A percentile compares a stretch with the other conserved stretches of the same genome.
phyloP scores from a whole-genome alignment of 2,113 vertebrate species.

The Crocuta crocuta region DNA sequence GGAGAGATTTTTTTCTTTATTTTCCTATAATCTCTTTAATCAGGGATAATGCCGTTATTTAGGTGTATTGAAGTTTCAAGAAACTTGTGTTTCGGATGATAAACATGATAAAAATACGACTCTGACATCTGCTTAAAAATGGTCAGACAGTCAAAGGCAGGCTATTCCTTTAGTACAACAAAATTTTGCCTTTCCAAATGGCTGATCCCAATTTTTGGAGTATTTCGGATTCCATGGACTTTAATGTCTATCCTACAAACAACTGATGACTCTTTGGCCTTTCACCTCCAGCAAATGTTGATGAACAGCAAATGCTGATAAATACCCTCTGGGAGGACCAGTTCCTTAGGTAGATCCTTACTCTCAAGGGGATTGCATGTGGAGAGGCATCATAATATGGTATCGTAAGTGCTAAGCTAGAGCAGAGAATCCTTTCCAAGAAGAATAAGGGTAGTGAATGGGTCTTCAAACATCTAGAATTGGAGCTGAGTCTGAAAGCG shows the following conservation, averaged over 20 bases:
- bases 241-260: background rate
- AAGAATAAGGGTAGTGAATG: background rate
- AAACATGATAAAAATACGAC: background rate
- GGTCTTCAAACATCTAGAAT: background rate
- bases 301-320: background rate
- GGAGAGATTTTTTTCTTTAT: background rate
- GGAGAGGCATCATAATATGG: background rate
- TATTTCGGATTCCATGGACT: background rate
- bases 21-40: background rate
- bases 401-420: background rate
- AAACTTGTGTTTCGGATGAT: background rate
- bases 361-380: background rate
- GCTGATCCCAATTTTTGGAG: background rate
- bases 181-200: slow-evolving; percentile 12
- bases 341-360: background rate
- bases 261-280: background rate
- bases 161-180: background rate
- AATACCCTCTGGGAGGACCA: background rate
- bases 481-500: background rate
- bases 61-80: background rate
- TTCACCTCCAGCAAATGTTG: background rate
- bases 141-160: background rate
- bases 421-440: background rate
- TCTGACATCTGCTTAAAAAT: background rate
- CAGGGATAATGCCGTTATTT: background rate